Evolutionary conservation across 1,140 invertebrate species (phyloP).

Genomic region (Ctenoplectra terminalis): DNA sequence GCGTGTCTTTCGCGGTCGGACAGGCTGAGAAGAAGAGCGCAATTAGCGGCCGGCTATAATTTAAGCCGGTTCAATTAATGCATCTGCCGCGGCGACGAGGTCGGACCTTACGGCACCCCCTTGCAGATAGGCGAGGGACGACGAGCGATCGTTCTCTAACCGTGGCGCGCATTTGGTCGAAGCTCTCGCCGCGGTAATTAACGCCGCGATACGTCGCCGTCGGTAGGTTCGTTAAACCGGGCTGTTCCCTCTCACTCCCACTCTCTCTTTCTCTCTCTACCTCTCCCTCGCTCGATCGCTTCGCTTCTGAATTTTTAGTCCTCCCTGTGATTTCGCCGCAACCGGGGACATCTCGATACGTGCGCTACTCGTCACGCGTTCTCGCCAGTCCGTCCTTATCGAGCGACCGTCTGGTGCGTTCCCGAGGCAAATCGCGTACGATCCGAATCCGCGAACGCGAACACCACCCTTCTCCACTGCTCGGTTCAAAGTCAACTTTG

Average conservation of each 20-base stretch:
- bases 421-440: too few relatives aligned
- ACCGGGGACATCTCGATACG: not conserved
- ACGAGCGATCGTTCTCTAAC: constrained; percentile 5
- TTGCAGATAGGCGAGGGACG: constrained; percentile 31
- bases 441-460: not conserved
- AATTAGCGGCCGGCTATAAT: constrained; percentile 81
- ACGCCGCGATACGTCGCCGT: constrained; percentile 36
- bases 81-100: constrained; percentile 62
- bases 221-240: constrained; percentile 54
- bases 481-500: not conserved
- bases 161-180: constrained; percentile 13
- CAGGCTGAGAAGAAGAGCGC: constrained; percentile 62
- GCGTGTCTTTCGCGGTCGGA: constrained; percentile 46
- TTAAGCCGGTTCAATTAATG: constrained; percentile 80
- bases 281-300: not conserved
- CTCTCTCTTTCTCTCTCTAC: too few relatives aligned
- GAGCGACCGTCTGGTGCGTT: not conserved
- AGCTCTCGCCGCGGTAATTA: constrained; percentile 53
- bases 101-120: constrained; percentile 28
- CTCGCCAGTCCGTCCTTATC: not conserved
- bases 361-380: not conserved
- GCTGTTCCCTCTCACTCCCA: not conserved
- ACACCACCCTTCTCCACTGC: not conserved
- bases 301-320: not conserved
- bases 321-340: not conserved